These are phyloP conservation scores for Prosopocoilus inquinatus DNA, from an alignment of 2,888 invertebrate species.

Conservation along the genomic window DNA sequence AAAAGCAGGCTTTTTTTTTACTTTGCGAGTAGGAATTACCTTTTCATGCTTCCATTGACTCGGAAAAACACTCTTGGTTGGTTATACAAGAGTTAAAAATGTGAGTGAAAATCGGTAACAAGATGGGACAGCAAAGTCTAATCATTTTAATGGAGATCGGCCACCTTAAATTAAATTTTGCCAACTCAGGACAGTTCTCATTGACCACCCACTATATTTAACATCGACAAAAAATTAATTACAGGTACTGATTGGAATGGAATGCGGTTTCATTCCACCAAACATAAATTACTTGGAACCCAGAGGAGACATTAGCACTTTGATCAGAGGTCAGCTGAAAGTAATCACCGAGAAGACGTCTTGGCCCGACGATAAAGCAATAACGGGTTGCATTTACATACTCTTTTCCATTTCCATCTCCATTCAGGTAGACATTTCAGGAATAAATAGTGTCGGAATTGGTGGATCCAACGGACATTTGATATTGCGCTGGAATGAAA, in stretches of 20 bases:
- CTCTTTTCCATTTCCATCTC: neutral
- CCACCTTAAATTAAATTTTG: too few relatives aligned
- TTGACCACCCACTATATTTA: too few relatives aligned
- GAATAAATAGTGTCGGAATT: conserved; percentile 85
- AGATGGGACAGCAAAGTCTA: too few relatives aligned
- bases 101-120: too few relatives aligned
- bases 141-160: too few relatives aligned
- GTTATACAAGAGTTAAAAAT: too few relatives aligned
- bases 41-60: too few relatives aligned
- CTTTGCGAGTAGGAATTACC: too few relatives aligned
- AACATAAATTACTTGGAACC: conserved; percentile 71
- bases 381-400: conserved; percentile 56
- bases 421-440: neutral
- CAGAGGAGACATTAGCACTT: conserved; percentile 57
- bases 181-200: too few relatives aligned
- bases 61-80: too few relatives aligned
- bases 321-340: conserved; percentile 61
- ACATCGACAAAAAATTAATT: too few relatives aligned
- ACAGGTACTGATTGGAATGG: conserved; percentile 64
- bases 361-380: conserved; percentile 64
- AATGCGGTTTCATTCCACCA: conserved; percentile 76
- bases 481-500: conserved; percentile 59
- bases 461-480: conserved; percentile 82
- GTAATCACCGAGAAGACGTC: conserved; percentile 73
- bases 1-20: too few relatives aligned